Evolutionary conservation across 2,113 vertebrate genomes (phyloP), one percentile per base, ranked within the genome.

Genomic region (Semnornis frantzii): DNA sequence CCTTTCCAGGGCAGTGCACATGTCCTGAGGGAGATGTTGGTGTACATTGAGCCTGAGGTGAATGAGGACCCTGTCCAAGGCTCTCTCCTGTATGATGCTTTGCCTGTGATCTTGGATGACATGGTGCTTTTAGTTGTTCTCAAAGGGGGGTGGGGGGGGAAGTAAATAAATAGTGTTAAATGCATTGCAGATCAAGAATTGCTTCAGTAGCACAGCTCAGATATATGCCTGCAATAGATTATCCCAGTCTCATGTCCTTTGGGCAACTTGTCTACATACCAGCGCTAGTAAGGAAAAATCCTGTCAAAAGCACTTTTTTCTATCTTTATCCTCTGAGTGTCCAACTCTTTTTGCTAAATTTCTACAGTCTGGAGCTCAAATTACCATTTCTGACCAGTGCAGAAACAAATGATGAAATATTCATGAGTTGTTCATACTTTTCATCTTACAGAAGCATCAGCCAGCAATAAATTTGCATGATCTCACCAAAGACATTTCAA

Each of bases 331-430:
- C 21, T 78, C 76, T 24, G 34, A 87, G 7, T 31, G 44, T 75
- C 92, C 90, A 59, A 63, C 9, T 64, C 33, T 62, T 91, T 87
- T 64, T 78, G 33, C 77, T 93, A 74, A 81, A 65, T 88, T 77
- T 75, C 65, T 62, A 31, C 62, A 81, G 64, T 87, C 58, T 69
- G 73, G 54, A 95, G 73, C 87, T 89, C 57, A 75, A 62, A 94
- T 95, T 93, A 93, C 58, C 83, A 94, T 86, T 96, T 95, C 85
- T 96, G 96, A 96, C 93, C 95, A 91, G 62, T 85, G 85, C 64
- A 94, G 90, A 84, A 90, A 64, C 25, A 92, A 92, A 77, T n/a
- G 48, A 90, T 96, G 85, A 96, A 96, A 94, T 88, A 96, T 96
- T 96, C 76, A 93, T 96, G 93, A 94, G 68, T 48, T 86, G 58